Evolutionary conservation across 2,113 vertebrate genomes (phyloP).

Genomic region (Emydocephalus ijimae): DNA sequence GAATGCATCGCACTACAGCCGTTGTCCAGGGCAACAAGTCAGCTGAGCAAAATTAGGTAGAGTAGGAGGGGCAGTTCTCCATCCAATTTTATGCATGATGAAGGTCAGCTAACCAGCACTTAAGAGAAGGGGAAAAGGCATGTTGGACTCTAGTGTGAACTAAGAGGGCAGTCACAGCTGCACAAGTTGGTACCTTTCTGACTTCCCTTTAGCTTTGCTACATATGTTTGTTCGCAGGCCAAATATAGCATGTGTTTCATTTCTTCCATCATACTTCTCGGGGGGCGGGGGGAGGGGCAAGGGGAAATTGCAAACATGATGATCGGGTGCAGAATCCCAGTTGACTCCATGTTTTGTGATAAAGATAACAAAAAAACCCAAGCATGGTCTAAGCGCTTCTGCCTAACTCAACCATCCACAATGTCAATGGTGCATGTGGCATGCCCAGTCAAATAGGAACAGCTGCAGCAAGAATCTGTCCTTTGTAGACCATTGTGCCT

Average conservation of each 20-base stretch:
- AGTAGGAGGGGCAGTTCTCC: conserved; percentile 78
- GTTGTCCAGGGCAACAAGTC: conserved; percentile 97
- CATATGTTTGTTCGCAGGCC: conserved; percentile 60
- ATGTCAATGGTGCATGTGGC: conserved; percentile 66
- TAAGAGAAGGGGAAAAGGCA: conserved; percentile 64
- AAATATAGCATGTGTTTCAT: conserved; percentile 52
- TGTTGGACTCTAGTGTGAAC: conserved; percentile 60
- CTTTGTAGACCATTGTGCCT: conserved; percentile 45
- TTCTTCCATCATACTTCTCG: conserved; percentile 15
- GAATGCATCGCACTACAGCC: conserved; percentile 99
- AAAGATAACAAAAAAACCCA: conserved; percentile 30
- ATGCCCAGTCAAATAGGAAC: conserved; percentile 60
- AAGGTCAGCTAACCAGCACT: conserved; percentile 72
- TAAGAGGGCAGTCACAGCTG: conserved; percentile 46
- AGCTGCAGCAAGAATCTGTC: conserved; percentile 47
- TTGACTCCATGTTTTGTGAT: conserved; percentile 53
- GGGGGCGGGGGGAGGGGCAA: neutral
- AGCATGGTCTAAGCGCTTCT: conserved; percentile 69
- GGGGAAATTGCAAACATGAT: conserved; percentile 55
- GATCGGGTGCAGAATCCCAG: conserved; percentile 52
- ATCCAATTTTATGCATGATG: conserved; percentile 78
- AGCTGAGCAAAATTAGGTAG: conserved; percentile 99
- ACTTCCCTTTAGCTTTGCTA: conserved; percentile 59
- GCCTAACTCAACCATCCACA: conserved; percentile 53
- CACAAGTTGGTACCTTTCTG: conserved; percentile 42